Evolutionary conservation across 2,113 vertebrate genomes (phyloP), one percentile per base, ranked within the genome.

Genomic region (Heterochromis multidens): DNA sequence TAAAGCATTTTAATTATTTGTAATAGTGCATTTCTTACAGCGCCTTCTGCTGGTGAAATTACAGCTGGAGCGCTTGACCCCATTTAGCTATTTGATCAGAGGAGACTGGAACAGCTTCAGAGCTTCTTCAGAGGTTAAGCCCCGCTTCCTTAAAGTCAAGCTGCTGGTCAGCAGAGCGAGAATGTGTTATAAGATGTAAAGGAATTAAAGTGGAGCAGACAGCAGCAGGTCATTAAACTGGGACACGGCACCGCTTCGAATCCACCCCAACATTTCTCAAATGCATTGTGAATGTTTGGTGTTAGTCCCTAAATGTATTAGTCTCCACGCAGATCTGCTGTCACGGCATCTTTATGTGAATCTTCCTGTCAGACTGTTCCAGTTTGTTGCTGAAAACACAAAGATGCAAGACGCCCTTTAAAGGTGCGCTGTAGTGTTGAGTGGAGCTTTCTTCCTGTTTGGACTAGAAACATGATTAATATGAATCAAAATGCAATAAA

Each of bases 211-310:
- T 93, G 85, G 92, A 87, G 88, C 89, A 91, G 81, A 79, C 86
- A 83, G 80, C 92, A 92, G 88, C 87, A 76, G 88, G 91, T 90
- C 87, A 88, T 72, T 80, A 82, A 93, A 91, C 59, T 93, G 87
- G 92, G 91, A 88, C 91, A 62, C 29, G 16, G 63, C 60, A 13
- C 27, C n/a, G 58, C 88, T 89, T 25, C 3, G 4, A 80, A 87
- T 86, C 56, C 46, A 31, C 27, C 11, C 60, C 43, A 21, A 85
- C 77, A 79, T 77, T 67, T 65, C 76, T 79, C 62, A 76, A 60
- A 85, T 77, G 81, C 27, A 14, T n/a, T 0, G 9, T 29, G 62
- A 33, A 31, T 4, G 12, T 80, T 31, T 58, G 76, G 61, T 27
- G 43, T 29, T 27, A 4, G 19, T 29, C 33, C 21, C 7, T 49